Percentiles rank a stretch among this genome's conserved stretches.
Evolutionary conservation across 2,888 invertebrate species (phyloP).

Genomic region (Dendrolimus pini): DNA sequence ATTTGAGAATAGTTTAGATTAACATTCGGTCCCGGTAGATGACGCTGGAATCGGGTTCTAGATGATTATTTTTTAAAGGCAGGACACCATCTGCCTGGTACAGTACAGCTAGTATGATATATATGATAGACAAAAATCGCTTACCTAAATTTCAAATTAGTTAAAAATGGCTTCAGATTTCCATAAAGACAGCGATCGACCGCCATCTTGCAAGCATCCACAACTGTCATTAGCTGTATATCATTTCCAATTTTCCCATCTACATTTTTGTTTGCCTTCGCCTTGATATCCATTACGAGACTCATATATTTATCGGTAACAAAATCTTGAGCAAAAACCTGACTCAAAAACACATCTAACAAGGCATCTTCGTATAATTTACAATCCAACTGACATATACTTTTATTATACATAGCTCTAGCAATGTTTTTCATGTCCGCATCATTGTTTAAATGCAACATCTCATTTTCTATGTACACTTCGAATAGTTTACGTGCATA

Average conservation of each 20-base stretch:
- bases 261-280: conserved; percentile 35
- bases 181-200: conserved; percentile 32
- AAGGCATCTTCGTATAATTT: conserved; percentile 42
- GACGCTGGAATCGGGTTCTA: too few relatives aligned
- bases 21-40: too few relatives aligned
- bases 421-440: conserved; percentile 43
- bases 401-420: conserved; percentile 55
- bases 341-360: conserved; percentile 45
- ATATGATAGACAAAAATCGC: conserved; percentile 5
- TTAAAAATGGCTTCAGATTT: conserved; percentile 34
- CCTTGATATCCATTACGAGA: conserved; percentile 57
- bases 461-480: conserved; percentile 43
- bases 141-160: conserved; percentile 45
- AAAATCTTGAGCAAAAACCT: conserved; percentile 41
- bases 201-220: conserved; percentile 32
- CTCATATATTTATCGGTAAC: conserved; percentile 51
- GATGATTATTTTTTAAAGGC: too few relatives aligned
- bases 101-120: too few relatives aligned
- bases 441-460: conserved; percentile 22
- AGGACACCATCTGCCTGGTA: too few relatives aligned
- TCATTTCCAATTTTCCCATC: conserved; percentile 20
- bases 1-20: too few relatives aligned
- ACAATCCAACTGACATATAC: conserved; percentile 54
- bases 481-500: conserved; percentile 50
- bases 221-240: conserved; percentile 36